A percentile compares a stretch with the other conserved stretches of the same genome.
Conservation (phyloP, 2,113 vertebrate genomes). For the Strix uralensis region DNA sequence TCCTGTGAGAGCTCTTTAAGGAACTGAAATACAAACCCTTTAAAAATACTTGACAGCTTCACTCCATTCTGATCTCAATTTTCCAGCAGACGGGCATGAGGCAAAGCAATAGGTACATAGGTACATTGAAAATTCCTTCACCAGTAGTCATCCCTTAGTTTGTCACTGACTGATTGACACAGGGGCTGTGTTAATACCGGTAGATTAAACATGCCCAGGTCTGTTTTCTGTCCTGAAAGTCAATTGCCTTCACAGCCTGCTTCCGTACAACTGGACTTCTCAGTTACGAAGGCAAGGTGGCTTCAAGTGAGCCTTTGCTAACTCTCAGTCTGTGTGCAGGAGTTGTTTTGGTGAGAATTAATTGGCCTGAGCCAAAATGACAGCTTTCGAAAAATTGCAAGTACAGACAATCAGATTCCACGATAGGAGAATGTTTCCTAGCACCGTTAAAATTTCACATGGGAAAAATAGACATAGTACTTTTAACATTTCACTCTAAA, state of each 20-base stretch:
- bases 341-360: background rate
- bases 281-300: background rate
- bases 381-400: background rate
- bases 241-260: background rate
- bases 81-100: background rate
- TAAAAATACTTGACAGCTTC: background rate
- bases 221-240: background rate
- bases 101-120: background rate
- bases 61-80: background rate
- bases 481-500: background rate
- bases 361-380: background rate
- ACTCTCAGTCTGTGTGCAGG: background rate
- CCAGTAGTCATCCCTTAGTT: background rate
- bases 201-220: background rate
- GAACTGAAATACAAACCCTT: background rate
- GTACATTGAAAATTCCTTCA: background rate
- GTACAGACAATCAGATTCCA: background rate
- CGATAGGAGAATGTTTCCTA: background rate
- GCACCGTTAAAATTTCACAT: background rate
- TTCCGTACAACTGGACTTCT: background rate
- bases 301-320: background rate
- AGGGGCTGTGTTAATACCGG: background rate
- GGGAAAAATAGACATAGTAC: background rate
- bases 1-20: background rate
- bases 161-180: background rate